Base-by-base conservation (phyloP, 2,888 invertebrate species). In the Cerastis rubricosa region DNA sequence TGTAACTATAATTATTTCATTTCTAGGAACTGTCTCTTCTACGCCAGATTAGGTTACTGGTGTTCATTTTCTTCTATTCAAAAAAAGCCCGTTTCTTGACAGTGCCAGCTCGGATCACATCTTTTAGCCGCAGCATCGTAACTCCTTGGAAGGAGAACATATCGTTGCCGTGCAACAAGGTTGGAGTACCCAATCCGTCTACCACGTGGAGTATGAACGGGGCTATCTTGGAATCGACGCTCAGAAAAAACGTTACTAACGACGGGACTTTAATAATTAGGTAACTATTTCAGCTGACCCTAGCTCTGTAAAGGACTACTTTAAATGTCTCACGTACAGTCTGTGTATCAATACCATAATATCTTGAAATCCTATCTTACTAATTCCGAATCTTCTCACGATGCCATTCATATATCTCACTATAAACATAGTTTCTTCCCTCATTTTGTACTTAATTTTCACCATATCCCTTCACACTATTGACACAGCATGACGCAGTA, bases 141-240 rank as follows among this genome's bases (percentile, higher is more conserved):
- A 98, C 98, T 9, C 98, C 99, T 2, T 99, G 99, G 99, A 99
- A 99, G 90, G 98, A 98, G 92, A 98, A 98, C 89, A 97, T 99
- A 57, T 97, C 97, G 47, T 94, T 99, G 54, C 98, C 98, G 0
- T 99, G 99, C 91, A 97, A 98, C 87, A 98, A 98, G 92, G 99
- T 99, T 0, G 99, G 99, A 5, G 97, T 98, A 2, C 99, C 99
- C 0, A 96, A 97, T 5, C 98, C 99, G 0, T 97, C 97, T 1
- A 97, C 98, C 40, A 97, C 97, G 67, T 99, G 99, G 99, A 98
- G 97, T 76, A 97, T 98, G 94, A 98, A 98, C 89, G 98, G 98
- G 1, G 98, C 97, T 76, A 96, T 97, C 19, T 96, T 98, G 86
- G 98, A 98, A 91, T 97, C 98, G 2, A 98, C 97, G 51, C 93